phyloP scores from a whole-genome alignment of 92 coral and sea anemone genomes.

The Pocillopora meandrina region DNA sequence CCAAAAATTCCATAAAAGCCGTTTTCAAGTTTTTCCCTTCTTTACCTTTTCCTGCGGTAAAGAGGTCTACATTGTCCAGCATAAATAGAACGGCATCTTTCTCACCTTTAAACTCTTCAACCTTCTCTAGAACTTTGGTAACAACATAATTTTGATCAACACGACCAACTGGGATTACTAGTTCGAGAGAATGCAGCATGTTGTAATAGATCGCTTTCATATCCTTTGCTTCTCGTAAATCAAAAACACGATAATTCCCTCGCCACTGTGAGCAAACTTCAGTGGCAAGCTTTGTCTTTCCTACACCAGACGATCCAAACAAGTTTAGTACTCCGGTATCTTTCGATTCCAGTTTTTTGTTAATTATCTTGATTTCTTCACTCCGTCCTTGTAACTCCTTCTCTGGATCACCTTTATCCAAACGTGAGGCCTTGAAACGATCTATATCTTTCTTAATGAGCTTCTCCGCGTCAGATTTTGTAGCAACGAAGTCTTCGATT shows the following conservation, averaged over 20 bases:
- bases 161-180: background rate
- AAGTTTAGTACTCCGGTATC: constrained; percentile 48
- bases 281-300: constrained; percentile 73
- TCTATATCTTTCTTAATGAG: background rate
- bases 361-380: constrained; percentile 41
- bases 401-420: background rate
- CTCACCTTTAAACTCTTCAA: background rate
- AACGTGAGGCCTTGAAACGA: background rate
- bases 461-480: background rate
- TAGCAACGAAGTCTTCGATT: constrained; percentile 11
- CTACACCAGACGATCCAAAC: constrained; percentile 73
- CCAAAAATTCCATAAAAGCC: constrained; percentile 7
- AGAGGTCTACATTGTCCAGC: constrained; percentile 22
- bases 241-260: constrained; percentile 2
- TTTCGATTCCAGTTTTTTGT: constrained; percentile 24
- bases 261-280: constrained; percentile 26
- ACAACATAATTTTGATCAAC: background rate
- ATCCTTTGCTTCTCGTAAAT: constrained; percentile 44
- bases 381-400: constrained; percentile 45
- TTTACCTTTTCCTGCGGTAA: constrained; percentile 6
- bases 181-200: constrained; percentile 12
- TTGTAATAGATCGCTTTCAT: constrained; percentile 26
- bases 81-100: constrained; percentile 8
- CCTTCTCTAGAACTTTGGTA: background rate
- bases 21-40: constrained; percentile 17